phyloP scores from a whole-genome alignment of 2,797 vertebrate species.

The Percopsis omiscomaycus region DNA sequence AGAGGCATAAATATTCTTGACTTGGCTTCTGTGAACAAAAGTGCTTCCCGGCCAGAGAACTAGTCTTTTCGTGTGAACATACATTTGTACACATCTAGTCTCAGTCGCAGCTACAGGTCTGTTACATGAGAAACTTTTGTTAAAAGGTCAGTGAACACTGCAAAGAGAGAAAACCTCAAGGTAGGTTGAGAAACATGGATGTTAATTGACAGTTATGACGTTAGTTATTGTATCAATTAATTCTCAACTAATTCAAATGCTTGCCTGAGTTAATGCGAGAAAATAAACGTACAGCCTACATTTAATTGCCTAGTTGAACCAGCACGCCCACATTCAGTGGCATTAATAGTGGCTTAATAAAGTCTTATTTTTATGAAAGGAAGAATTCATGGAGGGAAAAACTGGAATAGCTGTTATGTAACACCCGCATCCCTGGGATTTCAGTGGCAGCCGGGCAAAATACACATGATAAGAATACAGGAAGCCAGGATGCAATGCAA shows the following conservation, averaged over 20 bases:
- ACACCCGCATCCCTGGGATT: constrained; percentile 1
- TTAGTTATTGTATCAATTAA: not conserved
- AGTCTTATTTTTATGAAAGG: constrained; percentile 17
- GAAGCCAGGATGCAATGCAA: not conserved
- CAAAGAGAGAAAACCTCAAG: constrained; percentile 23
- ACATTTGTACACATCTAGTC: constrained; percentile 2
- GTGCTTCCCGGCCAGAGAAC: no score
- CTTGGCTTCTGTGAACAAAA: no score
- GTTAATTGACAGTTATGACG: constrained; percentile 1
- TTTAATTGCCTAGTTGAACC: no score
- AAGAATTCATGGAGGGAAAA: not conserved
- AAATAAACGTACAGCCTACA: no score
- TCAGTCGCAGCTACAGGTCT: constrained; percentile 46
- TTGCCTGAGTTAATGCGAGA: no score
- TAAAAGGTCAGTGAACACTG: constrained; percentile 12
- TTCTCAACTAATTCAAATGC: no score
- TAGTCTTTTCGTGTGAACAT: no score
- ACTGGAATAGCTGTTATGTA: not conserved
- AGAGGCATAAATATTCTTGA: no score
- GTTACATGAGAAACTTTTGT: constrained; percentile 40
- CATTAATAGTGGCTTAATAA: no score
- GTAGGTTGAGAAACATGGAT: not conserved
- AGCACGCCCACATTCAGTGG: no score
- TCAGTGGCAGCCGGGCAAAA: not conserved
- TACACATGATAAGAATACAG: not conserved